Evolutionary conservation across 2,888 invertebrate genomes (phyloP).

Genomic region (Hermodice carunculata): DNA sequence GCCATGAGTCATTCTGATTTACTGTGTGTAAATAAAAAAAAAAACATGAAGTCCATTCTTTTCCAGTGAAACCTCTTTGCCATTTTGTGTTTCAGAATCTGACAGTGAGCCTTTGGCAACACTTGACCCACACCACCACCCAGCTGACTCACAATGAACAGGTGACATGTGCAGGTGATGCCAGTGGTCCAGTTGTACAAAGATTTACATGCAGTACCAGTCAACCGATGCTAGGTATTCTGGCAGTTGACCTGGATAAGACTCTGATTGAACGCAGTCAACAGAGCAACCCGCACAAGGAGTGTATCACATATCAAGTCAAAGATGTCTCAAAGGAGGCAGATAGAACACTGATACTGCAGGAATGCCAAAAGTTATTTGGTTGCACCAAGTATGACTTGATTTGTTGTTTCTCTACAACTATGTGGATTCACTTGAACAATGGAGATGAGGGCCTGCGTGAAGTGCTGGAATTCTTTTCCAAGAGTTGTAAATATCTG

Average conservation of each 20-base stretch:
- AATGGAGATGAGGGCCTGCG: constrained; percentile 81
- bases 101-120: constrained; percentile 75
- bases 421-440: constrained; percentile 93
- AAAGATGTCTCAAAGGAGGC: constrained; percentile 59
- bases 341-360: constrained; percentile 75
- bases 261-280: constrained; percentile 78
- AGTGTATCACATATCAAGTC: constrained; percentile 19
- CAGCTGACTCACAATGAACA: no score
- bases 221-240: constrained; percentile 70
- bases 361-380: constrained; percentile 11
- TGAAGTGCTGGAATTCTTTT: constrained; percentile 76
- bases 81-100: constrained; percentile 76
- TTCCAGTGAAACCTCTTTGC: neutral
- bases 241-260: constrained; percentile 84
- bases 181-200: no score
- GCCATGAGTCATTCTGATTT: no score
- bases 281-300: constrained; percentile 8
- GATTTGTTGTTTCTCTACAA: constrained; percentile 84
- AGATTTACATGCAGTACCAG: no score
- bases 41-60: no score
- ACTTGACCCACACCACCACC: constrained; percentile 52
- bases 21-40: no score
- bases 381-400: constrained; percentile 24
- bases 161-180: no score
- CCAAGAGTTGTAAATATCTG: constrained; percentile 74